Conservation (phyloP, 2,888 invertebrate genomes). For the Rosalia funebris region DNA sequence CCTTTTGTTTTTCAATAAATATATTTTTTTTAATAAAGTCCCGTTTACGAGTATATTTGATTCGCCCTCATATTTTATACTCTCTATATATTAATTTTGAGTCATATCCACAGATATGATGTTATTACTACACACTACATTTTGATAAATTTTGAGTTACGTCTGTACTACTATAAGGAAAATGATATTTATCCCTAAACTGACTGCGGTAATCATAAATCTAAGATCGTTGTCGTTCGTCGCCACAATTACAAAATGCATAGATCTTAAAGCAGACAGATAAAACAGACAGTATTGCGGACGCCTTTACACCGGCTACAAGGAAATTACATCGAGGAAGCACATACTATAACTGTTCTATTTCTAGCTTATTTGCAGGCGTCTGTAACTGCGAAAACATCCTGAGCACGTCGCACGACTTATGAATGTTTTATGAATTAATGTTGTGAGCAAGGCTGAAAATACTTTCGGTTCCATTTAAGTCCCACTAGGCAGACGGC, state of each 20-base stretch:
- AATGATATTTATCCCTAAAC: no score
- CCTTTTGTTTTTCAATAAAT: no score
- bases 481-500: background rate
- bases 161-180: no score
- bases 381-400: slow-evolving; percentile 17
- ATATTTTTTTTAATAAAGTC: no score
- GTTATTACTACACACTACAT: no score
- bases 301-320: background rate
- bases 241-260: background rate
- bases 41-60: no score
- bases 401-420: background rate
- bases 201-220: no score
- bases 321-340: slow-evolving; percentile 21
- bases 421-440: slow-evolving; percentile 19
- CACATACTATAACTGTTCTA: slow-evolving; percentile 3
- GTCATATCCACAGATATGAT: no score
- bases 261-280: background rate
- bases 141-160: no score
- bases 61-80: no score
- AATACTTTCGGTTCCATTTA: background rate
- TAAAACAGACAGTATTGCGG: background rate
- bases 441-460: background rate
- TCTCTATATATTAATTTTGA: no score
- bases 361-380: slow-evolving; percentile 14
- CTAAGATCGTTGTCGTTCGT: no score